Percentiles rank a stretch among this genome's conserved stretches.
Evolutionary conservation across 2,888 invertebrate species (phyloP).

Genomic region (Drosophila cracens): DNA sequence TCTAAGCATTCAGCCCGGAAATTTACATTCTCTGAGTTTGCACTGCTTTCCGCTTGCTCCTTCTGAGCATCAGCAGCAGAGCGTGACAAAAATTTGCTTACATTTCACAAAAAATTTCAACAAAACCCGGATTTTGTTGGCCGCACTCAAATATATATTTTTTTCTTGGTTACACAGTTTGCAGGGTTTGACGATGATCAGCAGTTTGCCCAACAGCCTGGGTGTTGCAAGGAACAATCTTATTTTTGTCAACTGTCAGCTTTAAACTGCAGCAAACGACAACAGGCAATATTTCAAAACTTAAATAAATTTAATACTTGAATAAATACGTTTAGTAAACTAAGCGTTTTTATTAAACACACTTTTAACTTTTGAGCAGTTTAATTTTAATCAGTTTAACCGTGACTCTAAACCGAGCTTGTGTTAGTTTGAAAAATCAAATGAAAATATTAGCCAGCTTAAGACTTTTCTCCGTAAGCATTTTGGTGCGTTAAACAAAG

Average conservation of each 20-base stretch:
- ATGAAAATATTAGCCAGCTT: not conserved
- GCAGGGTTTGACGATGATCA: slow-evolving; percentile 40
- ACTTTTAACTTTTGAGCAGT: not conserved
- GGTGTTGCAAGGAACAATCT: not conserved
- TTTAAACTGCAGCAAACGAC: not conserved
- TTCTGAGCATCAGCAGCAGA: not conserved
- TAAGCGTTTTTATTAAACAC: not conserved
- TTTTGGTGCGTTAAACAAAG: not conserved
- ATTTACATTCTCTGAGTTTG: slow-evolving; percentile 52
- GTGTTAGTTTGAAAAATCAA: not conserved
- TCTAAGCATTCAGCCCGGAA: slow-evolving; percentile 43
- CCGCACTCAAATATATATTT: not conserved
- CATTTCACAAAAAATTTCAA: slow-evolving; percentile 56
- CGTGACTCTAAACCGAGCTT: not conserved
- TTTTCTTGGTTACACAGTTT: slow-evolving; percentile 47
- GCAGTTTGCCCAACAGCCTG: slow-evolving; percentile 33
- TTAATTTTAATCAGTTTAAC: not conserved
- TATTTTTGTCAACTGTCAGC: not conserved
- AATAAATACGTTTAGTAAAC: not conserved
- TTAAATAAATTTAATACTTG: not conserved
- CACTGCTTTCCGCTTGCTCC: not conserved
- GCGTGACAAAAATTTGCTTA: slow-evolving; percentile 63
- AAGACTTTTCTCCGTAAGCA: not conserved
- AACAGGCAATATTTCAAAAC: not conserved
- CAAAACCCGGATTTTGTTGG: slow-evolving; percentile 13